A percentile compares a stretch with the other conserved stretches of the same genome.
These are phyloP conservation scores for Chloroclysta siterata DNA, from an alignment of 2,888 invertebrate genomes.

Conservation along the genomic window DNA sequence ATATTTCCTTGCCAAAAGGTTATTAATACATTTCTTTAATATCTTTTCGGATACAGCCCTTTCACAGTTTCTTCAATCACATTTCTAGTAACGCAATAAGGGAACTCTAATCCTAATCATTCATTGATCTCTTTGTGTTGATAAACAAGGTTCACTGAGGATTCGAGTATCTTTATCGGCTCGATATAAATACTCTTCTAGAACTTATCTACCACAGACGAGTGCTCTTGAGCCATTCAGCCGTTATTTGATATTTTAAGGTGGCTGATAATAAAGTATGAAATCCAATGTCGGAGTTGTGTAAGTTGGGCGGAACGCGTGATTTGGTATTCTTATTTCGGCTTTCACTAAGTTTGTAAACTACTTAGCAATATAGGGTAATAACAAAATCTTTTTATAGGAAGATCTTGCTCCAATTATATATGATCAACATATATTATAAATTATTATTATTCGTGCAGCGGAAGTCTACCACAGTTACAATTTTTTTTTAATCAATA, in stretches of 20 bases:
- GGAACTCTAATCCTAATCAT: constrained; percentile 24
- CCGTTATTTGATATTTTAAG: constrained; percentile 24
- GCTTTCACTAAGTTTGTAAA: constrained; percentile 10
- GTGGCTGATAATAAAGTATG: constrained; percentile 24
- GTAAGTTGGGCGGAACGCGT: constrained; percentile 16
- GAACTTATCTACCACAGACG: constrained; percentile 22
- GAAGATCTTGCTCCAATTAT: too few relatives aligned
- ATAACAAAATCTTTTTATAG: too few relatives aligned
- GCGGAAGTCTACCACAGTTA: too few relatives aligned
- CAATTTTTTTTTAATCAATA: too few relatives aligned
- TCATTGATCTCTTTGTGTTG: constrained; percentile 12
- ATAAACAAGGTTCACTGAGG: constrained; percentile 14
- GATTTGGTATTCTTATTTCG: constrained; percentile 15
- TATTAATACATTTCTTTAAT: too few relatives aligned
- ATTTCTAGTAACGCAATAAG: background rate
- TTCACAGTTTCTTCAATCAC: background rate
- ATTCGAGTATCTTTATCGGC: constrained; percentile 25
- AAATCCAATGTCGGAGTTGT: constrained; percentile 24
- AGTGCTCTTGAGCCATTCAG: constrained; percentile 29
- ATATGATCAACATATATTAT: too few relatives aligned
- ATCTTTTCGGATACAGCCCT: too few relatives aligned
- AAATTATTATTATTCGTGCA: too few relatives aligned
- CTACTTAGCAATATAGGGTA: background rate
- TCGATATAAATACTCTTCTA: constrained; percentile 22
- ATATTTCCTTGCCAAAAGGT: too few relatives aligned